Conservation (phyloP, 35 echinoderm and acorn worm genomes). For the Apostichopus parvimensis region DNA sequence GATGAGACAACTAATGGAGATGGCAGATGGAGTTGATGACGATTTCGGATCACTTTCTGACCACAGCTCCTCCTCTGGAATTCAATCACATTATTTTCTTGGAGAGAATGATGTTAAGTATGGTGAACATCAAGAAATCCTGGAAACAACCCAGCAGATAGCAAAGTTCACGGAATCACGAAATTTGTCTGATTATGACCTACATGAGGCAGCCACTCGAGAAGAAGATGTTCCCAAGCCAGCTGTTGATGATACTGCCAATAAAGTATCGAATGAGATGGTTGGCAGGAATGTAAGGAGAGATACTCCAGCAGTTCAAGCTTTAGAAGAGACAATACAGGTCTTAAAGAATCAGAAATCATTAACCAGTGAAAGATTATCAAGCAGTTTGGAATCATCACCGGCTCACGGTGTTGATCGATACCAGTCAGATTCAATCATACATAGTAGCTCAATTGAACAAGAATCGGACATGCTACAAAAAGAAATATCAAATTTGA, state of each 20-base stretch:
- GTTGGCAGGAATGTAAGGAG: not conserved
- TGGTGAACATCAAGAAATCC: constrained; percentile 39
- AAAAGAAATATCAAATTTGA: constrained; percentile 17
- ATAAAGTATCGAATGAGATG: not conserved
- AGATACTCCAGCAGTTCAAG: constrained; percentile 45
- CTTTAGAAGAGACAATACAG: constrained; percentile 23
- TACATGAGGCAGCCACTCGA: constrained; percentile 16
- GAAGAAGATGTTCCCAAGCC: not conserved
- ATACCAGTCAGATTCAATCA: constrained; percentile 2
- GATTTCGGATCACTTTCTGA: constrained; percentile 37
- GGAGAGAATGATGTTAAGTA: not conserved
- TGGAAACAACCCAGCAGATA: constrained; percentile 50
- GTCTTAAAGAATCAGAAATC: not conserved
- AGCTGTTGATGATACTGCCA: not conserved
- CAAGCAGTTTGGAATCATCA: constrained; percentile 43
- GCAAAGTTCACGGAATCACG: constrained; percentile 48
- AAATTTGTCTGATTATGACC: constrained; percentile 28
- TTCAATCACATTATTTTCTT: constrained; percentile 16
- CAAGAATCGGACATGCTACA: not conserved
- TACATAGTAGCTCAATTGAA: constrained; percentile 23
- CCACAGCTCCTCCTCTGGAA: constrained; percentile 28
- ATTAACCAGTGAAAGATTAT: not conserved
- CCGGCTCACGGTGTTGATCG: constrained; percentile 1
- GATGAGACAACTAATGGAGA: constrained; percentile 84
- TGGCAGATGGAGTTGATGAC: constrained; percentile 60